phyloP scores from a whole-genome alignment of 2,888 invertebrate genomes.

The Lottia gigantea region DNA sequence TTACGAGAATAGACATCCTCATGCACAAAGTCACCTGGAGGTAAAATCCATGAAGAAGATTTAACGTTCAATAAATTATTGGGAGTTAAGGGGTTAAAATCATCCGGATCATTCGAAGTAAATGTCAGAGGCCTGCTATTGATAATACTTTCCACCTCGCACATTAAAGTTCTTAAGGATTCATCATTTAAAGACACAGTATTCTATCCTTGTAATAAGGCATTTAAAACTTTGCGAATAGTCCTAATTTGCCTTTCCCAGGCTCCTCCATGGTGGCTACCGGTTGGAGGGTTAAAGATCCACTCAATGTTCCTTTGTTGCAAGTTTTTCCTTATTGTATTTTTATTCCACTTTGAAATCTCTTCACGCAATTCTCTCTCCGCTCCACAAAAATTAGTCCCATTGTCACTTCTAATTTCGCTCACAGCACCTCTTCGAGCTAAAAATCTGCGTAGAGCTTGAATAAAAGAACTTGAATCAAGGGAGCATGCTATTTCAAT shows the following conservation, averaged over 20 bases:
- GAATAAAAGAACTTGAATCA: conserved; percentile 23
- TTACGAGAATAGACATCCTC: too few relatives aligned
- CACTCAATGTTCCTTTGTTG: background rate
- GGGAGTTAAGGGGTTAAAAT: conserved; percentile 14
- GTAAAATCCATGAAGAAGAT: too few relatives aligned
- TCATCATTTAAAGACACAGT: background rate
- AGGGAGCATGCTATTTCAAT: conserved; percentile 20
- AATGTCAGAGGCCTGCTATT: conserved; percentile 5
- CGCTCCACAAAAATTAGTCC: conserved; percentile 22
- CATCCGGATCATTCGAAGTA: background rate
- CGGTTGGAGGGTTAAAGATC: conserved; percentile 23
- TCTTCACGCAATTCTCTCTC: conserved; percentile 22
- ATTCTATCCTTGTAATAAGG: too few relatives aligned
- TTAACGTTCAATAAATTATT: conserved; percentile 1
- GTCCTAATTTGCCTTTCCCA: conserved; percentile 17
- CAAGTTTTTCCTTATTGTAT: background rate
- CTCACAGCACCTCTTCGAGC: conserved; percentile 23
- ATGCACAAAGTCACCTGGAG: too few relatives aligned
- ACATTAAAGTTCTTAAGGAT: background rate
- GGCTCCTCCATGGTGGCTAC: conserved; percentile 18
- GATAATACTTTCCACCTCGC: conserved; percentile 9
- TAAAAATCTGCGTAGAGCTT: conserved; percentile 25
- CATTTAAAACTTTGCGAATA: background rate
- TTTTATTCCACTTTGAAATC: conserved; percentile 24
- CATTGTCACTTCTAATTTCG: conserved; percentile 25